Percentiles rank a stretch among this genome's conserved stretches.
These are phyloP conservation scores for Marmota flaviventris DNA, from an alignment of 2,113 vertebrate species.

Conservation along the genomic window DNA sequence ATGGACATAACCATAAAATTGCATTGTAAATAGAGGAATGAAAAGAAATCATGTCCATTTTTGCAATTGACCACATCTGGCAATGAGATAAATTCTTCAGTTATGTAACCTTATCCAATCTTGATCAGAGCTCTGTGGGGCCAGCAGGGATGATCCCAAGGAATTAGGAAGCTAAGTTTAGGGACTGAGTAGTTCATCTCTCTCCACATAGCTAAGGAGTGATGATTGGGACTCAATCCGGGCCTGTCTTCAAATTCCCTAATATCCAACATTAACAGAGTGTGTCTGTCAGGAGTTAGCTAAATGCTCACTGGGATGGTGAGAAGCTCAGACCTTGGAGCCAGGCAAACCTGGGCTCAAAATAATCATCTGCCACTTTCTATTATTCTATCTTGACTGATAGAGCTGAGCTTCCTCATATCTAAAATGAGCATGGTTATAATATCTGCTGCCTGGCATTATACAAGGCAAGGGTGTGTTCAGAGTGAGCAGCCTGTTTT, in stretches of 20 bases:
- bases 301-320: not conserved
- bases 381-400: not conserved
- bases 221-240: too few relatives aligned
- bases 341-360: not conserved
- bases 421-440: not conserved
- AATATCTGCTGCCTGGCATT: not conserved
- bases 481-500: not conserved
- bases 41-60: not conserved
- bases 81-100: not conserved
- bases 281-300: too few relatives aligned
- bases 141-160: not conserved
- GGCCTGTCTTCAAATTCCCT: not conserved
- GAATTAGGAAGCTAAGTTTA: not conserved
- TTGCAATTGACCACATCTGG: not conserved
- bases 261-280: not conserved
- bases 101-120: not conserved
- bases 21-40: not conserved
- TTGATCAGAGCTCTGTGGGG: not conserved
- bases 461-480: not conserved
- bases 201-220: not conserved
- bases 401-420: not conserved
- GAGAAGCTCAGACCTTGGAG: not conserved
- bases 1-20: not conserved
- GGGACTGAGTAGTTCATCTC: not conserved
- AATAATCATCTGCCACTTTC: not conserved